phyloP scores from a whole-genome alignment of 2,113 vertebrate species.

The Melanerpes formicivorus region DNA sequence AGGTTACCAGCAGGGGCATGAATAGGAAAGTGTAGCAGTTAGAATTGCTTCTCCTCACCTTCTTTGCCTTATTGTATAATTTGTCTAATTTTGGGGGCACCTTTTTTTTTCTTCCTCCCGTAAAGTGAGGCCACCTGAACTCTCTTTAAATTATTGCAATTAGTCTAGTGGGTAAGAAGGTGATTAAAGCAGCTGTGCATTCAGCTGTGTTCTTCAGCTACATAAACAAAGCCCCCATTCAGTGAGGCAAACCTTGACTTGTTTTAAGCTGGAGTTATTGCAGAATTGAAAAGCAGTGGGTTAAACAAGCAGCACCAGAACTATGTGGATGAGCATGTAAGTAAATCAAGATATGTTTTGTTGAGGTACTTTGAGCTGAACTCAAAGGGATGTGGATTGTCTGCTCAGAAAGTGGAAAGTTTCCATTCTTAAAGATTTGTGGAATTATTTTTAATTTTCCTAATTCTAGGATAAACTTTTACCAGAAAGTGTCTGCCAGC shows the following conservation, averaged over 20 bases:
- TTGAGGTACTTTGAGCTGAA: neutral
- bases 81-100: neutral
- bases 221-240: neutral
- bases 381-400: neutral
- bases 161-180: neutral
- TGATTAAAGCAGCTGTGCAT: neutral
- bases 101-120: neutral
- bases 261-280: neutral
- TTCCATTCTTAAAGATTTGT: neutral
- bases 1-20: neutral
- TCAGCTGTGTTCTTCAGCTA: neutral
- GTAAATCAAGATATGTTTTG: neutral
- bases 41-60: neutral
- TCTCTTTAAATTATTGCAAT: neutral
- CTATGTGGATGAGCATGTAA: neutral
- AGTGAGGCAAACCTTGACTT: neutral
- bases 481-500: constrained; percentile 1
- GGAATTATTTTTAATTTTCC: neutral
- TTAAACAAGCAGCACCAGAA: neutral
- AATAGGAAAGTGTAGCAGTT: neutral
- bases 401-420: neutral
- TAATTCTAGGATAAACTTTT: neutral
- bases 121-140: neutral
- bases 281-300: neutral
- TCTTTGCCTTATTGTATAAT: neutral